A percentile compares a stretch with the other conserved stretches of the same genome.
Conservation (phyloP, 2,113 vertebrate genomes). For the Pitta sordida region DNA sequence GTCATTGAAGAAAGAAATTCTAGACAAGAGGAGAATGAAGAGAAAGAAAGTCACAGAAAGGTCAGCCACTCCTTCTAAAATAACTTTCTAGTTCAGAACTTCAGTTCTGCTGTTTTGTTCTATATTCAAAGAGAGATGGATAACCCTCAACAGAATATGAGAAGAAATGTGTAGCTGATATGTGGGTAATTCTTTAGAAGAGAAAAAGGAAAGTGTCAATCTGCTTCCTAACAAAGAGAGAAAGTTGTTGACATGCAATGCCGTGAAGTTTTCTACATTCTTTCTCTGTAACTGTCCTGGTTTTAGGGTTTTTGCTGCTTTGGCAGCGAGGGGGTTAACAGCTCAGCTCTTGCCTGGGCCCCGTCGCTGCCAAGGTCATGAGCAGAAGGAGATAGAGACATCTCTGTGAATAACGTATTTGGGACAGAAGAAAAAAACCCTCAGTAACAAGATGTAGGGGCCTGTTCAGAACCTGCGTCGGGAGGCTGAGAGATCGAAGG, state of each 20-base stretch:
- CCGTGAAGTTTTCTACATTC: neutral
- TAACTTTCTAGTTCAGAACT: neutral
- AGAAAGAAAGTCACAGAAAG: neutral
- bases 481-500: no score
- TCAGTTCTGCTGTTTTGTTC: neutral
- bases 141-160: neutral
- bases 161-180: neutral
- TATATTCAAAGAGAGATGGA: neutral
- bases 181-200: neutral
- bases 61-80: neutral
- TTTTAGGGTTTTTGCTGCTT: no score
- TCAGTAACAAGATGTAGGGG: no score
- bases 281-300: no score
- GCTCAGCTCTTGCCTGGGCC: no score
- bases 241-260: neutral
- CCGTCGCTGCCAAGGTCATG: no score
- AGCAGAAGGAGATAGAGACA: no score
- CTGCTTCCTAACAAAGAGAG: neutral
- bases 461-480: no score
- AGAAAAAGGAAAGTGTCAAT: neutral
- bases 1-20: neutral
- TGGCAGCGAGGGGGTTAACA: no score
- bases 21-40: neutral
- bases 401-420: no score
- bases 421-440: no score